Base-by-base conservation (phyloP, 2,113 vertebrate species). In the Sorex araneus region DNA sequence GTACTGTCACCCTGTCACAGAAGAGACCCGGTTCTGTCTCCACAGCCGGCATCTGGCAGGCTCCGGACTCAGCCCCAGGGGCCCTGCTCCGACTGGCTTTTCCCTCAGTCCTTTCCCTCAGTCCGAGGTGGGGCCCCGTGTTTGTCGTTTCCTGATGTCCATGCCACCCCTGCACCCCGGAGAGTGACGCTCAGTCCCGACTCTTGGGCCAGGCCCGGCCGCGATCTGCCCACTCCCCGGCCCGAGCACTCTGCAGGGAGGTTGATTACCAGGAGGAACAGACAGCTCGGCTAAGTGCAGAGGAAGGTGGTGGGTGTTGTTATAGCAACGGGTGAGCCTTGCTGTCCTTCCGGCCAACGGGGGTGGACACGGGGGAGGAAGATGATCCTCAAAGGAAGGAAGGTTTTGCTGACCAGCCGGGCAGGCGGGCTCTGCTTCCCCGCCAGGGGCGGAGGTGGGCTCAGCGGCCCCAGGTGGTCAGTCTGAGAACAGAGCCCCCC, bases 291-390 rank as follows among this genome's bases (percentile, higher is more conserved):
- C 69, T 89, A 77, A 84, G 78, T 60, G 75, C 23, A 27, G 78
- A 90, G 43, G 50, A 81, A 81, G 84, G 63, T 36, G 27, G 71
- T 47, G 8, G 82, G 32, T 43, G 86, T 92, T 93, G 86, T 90
- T 93, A 94, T 84, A 84, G 91, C 89, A 95, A 92, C 93, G 83
- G 78, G 78, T 50, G 76, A 92, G 64, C 21, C 75, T 89, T 88
- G 89, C 75, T 90, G 69, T 94, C 47, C 70, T 54, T 57, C 87
- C 6, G 54, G 79, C 40, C 66, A 81, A 88, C 57, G 74, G 69
- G 70, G 79, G 75, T 16, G 21, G 63, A 47, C 76, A 12, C 57
- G 60, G 15, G 66, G 25, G n/a, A 90, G 63, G 32, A 84, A 66
- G 89, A 47, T 63, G 21, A 25, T 88, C 83, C 47, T 88, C 64